Evolutionary conservation across 2,797 vertebrate species (phyloP).

Genomic region (Lagocephalus sceleratus): DNA sequence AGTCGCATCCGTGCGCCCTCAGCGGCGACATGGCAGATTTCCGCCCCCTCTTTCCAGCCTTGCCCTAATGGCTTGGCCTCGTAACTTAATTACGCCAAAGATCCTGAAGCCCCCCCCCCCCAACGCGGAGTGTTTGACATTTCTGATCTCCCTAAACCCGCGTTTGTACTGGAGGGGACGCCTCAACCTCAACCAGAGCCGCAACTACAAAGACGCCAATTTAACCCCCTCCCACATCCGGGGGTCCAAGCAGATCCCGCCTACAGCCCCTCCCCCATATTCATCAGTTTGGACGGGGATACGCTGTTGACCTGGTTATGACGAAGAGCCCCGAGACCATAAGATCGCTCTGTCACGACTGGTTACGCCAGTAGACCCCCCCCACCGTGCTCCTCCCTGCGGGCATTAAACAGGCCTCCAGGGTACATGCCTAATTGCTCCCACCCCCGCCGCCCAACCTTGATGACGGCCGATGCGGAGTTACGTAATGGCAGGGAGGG

Average conservation of each 20-base stretch:
- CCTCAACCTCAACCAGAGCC: no score
- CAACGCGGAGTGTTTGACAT: slow-evolving; percentile 35
- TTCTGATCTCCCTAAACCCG: slow-evolving; percentile 51
- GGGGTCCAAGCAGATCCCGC: no score
- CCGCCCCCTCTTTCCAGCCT: slow-evolving; percentile 24
- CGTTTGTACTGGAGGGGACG: slow-evolving; percentile 44
- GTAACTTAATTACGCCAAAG: slow-evolving; percentile 54
- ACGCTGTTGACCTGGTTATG: slow-evolving; percentile 66
- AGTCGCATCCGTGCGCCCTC: slow-evolving; percentile 14
- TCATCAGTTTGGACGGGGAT: slow-evolving; percentile 19
- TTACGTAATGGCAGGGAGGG: slow-evolving; percentile 53
- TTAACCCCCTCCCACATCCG: no score
- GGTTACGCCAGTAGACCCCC: slow-evolving; percentile 38
- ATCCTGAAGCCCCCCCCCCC: no score
- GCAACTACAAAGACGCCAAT: no score
- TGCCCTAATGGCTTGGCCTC: slow-evolving; percentile 51
- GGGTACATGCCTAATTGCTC: slow-evolving; percentile 69
- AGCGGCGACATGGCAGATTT: no score
- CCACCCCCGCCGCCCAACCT: slow-evolving; percentile 50
- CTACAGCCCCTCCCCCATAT: slow-evolving; percentile 8
- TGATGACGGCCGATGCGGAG: slow-evolving; percentile 60
- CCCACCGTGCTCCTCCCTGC: slow-evolving; percentile 21
- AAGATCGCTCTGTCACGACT: slow-evolving; percentile 68
- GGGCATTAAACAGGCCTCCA: slow-evolving; percentile 53
- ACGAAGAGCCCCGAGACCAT: slow-evolving; percentile 58